phyloP scores from a whole-genome alignment of 1,140 invertebrate genomes.

The Pantala flavescens region DNA sequence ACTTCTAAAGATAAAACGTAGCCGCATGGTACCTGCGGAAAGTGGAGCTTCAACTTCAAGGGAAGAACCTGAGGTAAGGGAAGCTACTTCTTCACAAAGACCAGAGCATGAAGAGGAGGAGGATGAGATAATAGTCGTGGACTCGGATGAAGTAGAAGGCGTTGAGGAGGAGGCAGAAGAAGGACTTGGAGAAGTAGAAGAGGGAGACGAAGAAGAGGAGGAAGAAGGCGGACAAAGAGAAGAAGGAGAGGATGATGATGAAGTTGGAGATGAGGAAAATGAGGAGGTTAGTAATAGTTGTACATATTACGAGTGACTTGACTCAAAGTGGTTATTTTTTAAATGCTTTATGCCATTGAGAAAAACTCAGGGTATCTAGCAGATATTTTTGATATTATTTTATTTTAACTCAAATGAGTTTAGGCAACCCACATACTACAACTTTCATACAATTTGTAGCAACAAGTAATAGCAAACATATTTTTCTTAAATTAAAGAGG shows the following conservation, averaged over 20 bases:
- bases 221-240: background rate
- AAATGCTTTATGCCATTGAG: background rate
- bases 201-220: background rate
- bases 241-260: background rate
- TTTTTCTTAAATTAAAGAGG: too few species aligned
- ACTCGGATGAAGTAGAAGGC: slow-evolving; percentile 46
- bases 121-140: slow-evolving; percentile 62
- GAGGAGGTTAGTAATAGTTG: background rate
- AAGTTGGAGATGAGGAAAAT: background rate
- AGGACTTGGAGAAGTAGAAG: background rate
- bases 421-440: too few species aligned
- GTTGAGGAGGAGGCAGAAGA: background rate
- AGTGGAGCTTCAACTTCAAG: background rate
- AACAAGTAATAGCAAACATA: too few species aligned
- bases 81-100: slow-evolving; percentile 68
- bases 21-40: background rate
- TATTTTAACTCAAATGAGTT: background rate
- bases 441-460: too few species aligned
- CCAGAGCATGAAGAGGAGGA: slow-evolving; percentile 53
- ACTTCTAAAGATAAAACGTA: background rate
- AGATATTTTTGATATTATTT: background rate
- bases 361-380: background rate
- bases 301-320: background rate
- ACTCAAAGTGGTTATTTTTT: background rate
- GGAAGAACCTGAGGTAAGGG: slow-evolving; percentile 56